phyloP scores from a whole-genome alignment of 1,140 invertebrate species.

The Drosophila persimilis region DNA sequence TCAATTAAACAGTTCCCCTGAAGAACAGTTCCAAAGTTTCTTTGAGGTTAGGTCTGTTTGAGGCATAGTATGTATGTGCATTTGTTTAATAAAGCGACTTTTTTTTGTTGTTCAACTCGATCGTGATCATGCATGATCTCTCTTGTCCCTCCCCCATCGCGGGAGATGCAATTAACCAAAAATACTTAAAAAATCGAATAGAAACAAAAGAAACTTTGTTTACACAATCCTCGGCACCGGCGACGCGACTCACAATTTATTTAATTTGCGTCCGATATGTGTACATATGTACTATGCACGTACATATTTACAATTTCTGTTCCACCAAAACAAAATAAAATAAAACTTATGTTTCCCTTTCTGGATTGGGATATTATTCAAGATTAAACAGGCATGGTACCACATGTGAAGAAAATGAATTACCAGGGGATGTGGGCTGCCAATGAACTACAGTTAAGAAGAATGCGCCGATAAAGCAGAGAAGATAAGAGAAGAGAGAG shows the following conservation, averaged over 20 bases:
- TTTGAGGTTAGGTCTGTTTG: too few relatives aligned
- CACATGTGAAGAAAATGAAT: conserved; percentile 4
- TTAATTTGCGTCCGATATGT: background rate
- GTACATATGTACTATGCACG: background rate
- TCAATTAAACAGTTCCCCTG: too few relatives aligned
- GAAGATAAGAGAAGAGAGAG: conserved; percentile 32
- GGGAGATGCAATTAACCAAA: conserved; percentile 44
- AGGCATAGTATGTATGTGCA: too few relatives aligned
- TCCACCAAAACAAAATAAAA: conserved; percentile 6
- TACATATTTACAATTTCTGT: background rate
- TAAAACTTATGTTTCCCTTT: background rate
- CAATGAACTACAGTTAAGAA: conserved; percentile 23
- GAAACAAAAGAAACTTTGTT: conserved; percentile 11
- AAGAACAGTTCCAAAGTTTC: too few relatives aligned
- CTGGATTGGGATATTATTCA: background rate
- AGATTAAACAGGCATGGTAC: background rate
- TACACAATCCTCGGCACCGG: background rate
- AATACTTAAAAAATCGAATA: conserved; percentile 17
- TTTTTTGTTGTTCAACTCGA: conserved; percentile 4
- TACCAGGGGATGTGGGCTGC: conserved; percentile 3
- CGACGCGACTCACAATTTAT: background rate
- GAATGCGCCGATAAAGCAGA: conserved; percentile 40
- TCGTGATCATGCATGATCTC: too few relatives aligned
- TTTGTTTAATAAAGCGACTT: too few relatives aligned
- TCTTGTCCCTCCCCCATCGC: conserved; percentile 7